Evolutionary conservation across 2,888 invertebrate species (phyloP).

Genomic region (Gisinianus flammeolus): DNA sequence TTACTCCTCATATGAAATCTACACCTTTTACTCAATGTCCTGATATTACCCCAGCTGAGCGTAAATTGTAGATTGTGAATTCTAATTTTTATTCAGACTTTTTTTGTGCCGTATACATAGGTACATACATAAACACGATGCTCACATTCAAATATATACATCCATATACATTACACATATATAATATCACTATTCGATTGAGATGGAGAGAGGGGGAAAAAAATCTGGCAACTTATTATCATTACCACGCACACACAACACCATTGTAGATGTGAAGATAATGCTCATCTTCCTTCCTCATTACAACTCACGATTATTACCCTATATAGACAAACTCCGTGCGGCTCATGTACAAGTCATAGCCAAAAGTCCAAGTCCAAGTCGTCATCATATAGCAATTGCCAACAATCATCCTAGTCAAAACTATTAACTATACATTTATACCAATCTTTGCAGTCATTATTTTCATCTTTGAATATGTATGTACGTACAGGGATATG

Average conservation of each 20-base stretch:
- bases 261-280: slow-evolving; percentile 10
- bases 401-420: background rate
- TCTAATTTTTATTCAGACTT: background rate
- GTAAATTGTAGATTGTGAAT: background rate
- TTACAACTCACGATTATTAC: slow-evolving; percentile 15
- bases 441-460: background rate
- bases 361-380: background rate
- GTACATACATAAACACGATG: background rate
- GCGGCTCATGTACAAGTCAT: background rate
- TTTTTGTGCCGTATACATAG: background rate
- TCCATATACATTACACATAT: too few species aligned
- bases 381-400: background rate
- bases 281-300: slow-evolving; percentile 14
- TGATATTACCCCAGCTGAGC: background rate
- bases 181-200: too few species aligned
- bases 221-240: slow-evolving; percentile 3
- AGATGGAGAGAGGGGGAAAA: background rate
- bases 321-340: slow-evolving; percentile 3
- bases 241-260: background rate
- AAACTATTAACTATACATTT: background rate
- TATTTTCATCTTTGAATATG: background rate
- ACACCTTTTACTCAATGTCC: too few species aligned
- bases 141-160: too few species aligned
- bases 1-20: background rate
- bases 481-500: background rate